phyloP scores from a whole-genome alignment of 2,888 invertebrate species.

The Lithosia quadra region DNA sequence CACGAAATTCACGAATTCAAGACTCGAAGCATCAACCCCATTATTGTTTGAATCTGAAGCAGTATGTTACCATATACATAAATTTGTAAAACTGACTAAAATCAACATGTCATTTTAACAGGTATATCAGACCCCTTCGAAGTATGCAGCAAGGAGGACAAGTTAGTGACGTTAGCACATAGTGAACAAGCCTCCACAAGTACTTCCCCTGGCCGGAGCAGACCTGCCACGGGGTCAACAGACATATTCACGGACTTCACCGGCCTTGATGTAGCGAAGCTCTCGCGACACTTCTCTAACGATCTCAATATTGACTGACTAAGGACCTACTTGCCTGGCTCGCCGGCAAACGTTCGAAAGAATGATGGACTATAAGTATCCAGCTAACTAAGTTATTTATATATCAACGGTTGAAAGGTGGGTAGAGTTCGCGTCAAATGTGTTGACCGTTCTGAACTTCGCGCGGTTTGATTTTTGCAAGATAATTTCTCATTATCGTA shows the following conservation, averaged over 20 bases:
- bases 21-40: too few relatives aligned
- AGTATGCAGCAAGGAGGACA: slow-evolving; percentile 79
- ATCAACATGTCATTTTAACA: slow-evolving; percentile 44
- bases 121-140: slow-evolving; percentile 84
- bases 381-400: slow-evolving; percentile 1
- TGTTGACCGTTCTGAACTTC: neutral
- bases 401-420: neutral
- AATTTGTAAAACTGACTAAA: neutral
- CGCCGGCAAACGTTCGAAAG: slow-evolving; percentile 69
- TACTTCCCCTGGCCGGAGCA: slow-evolving; percentile 56
- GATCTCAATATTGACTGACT: slow-evolving; percentile 85
- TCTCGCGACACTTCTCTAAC: slow-evolving; percentile 82
- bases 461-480: neutral
- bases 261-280: slow-evolving; percentile 79
- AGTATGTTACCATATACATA: neutral
- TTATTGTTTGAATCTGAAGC: too few relatives aligned
- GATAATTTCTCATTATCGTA: neutral
- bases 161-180: slow-evolving; percentile 63
- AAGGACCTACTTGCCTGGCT: slow-evolving; percentile 79
- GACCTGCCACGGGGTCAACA: slow-evolving; percentile 67
- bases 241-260: slow-evolving; percentile 83
- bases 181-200: slow-evolving; percentile 67
- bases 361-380: slow-evolving; percentile 41
- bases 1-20: too few relatives aligned
- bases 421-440: neutral